Percentiles rank a stretch among this genome's conserved stretches.
These are phyloP conservation scores for Stigmatopora argus DNA, from an alignment of 2,113 vertebrate genomes.

Conservation along the genomic window DNA sequence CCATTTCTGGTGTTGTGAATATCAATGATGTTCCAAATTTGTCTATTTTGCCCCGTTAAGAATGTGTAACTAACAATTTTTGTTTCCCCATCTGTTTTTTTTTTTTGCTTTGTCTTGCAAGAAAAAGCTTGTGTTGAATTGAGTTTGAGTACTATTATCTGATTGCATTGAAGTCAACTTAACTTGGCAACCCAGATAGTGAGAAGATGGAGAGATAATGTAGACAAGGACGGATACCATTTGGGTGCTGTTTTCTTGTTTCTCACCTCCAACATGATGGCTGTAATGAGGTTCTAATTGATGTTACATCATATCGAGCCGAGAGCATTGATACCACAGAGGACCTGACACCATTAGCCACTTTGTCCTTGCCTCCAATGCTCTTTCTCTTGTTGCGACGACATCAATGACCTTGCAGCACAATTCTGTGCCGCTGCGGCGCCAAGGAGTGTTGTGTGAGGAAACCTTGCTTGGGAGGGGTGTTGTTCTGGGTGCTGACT, in stretches of 20 bases:
- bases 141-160: too few species aligned
- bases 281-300: not conserved
- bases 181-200: not conserved
- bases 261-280: not conserved
- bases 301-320: not conserved
- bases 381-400: slow-evolving; percentile 38
- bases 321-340: slow-evolving; percentile 7
- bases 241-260: not conserved
- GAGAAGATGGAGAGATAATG: not conserved
- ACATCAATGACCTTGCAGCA: slow-evolving; percentile 57
- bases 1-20: not conserved
- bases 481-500: slow-evolving; percentile 17
- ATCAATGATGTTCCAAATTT: too few species aligned
- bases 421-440: slow-evolving; percentile 48
- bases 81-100: too few species aligned
- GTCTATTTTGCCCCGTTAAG: too few species aligned
- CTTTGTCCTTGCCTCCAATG: slow-evolving; percentile 39
- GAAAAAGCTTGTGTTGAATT: too few species aligned
- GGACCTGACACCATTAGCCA: slow-evolving; percentile 38
- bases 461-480: slow-evolving; percentile 23
- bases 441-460: slow-evolving; percentile 48
- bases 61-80: too few species aligned
- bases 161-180: too few species aligned
- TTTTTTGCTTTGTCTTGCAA: too few species aligned
- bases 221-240: not conserved